Evolutionary conservation across 2,888 invertebrate species (phyloP).

Genomic region (Eurytoma californica): DNA sequence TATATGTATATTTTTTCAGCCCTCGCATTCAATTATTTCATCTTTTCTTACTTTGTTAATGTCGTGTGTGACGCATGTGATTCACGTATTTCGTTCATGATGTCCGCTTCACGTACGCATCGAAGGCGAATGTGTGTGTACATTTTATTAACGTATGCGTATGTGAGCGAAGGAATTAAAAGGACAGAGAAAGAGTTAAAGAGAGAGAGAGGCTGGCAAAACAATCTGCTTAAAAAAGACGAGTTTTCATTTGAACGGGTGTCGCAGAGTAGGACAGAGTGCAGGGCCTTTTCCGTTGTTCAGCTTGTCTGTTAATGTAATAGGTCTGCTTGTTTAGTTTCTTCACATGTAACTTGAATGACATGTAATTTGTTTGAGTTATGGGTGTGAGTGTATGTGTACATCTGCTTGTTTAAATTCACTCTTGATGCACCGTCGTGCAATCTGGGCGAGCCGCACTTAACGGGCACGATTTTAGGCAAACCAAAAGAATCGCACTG

Average conservation of each 20-base stretch:
- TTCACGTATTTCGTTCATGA: slow-evolving; percentile 32
- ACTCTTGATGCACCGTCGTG: slow-evolving; percentile 40
- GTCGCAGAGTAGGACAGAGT: slow-evolving; percentile 41
- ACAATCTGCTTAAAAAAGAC: slow-evolving; percentile 51
- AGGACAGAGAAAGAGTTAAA: slow-evolving; percentile 51
- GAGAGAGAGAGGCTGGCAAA: slow-evolving; percentile 54
- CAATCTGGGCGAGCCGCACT: slow-evolving; percentile 43
- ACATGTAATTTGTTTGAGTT: slow-evolving; percentile 27
- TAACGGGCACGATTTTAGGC: slow-evolving; percentile 47
- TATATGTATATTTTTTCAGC: slow-evolving; percentile 61
- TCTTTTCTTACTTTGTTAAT: slow-evolving; percentile 44
- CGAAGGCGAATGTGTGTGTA: slow-evolving; percentile 50
- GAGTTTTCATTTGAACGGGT: slow-evolving; percentile 43
- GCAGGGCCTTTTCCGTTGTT: slow-evolving; percentile 46
- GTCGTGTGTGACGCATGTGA: slow-evolving; percentile 53
- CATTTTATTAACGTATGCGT: slow-evolving; percentile 49
- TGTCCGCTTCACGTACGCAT: slow-evolving; percentile 47
- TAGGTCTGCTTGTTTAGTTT: slow-evolving; percentile 27
- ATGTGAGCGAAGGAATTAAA: slow-evolving; percentile 50
- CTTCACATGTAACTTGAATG: slow-evolving; percentile 38
- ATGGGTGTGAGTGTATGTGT: slow-evolving; percentile 23
- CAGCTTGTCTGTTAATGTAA: slow-evolving; percentile 15
- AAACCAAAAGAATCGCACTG: slow-evolving; percentile 48
- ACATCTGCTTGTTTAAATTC: slow-evolving; percentile 29
- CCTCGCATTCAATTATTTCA: slow-evolving; percentile 42